Evolutionary conservation across 2,797 vertebrate species (phyloP).

Genomic region (Neoniphon sammara): DNA sequence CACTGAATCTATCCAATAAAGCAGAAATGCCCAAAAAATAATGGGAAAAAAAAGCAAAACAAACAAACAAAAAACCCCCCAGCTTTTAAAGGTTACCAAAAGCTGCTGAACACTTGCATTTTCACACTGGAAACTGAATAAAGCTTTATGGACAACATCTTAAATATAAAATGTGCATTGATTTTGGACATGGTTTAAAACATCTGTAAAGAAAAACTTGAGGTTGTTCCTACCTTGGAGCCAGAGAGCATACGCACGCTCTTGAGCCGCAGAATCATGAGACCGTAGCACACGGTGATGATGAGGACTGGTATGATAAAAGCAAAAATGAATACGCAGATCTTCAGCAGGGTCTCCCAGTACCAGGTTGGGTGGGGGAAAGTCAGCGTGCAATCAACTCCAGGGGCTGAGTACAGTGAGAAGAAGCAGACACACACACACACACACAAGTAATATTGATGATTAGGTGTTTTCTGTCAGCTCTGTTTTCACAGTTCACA

Average conservation of each 20-base stretch:
- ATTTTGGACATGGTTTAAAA: background rate
- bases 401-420: constrained; percentile 62
- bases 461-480: background rate
- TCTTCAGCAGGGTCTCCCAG: constrained; percentile 98
- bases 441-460: background rate
- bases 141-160: background rate
- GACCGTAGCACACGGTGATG: constrained; percentile 96
- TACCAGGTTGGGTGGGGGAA: constrained; percentile 98
- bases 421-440: background rate
- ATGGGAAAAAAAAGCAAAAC: background rate
- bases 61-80: too few species aligned
- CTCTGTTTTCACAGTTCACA: background rate
- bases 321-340: constrained; percentile 99
- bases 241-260: constrained; percentile 98
- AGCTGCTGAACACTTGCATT: background rate
- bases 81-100: background rate
- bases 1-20: too few species aligned
- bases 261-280: constrained; percentile 98
- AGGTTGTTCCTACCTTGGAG: constrained; percentile 83
- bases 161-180: background rate
- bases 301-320: constrained; percentile 99
- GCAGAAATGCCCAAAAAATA: too few species aligned
- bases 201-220: background rate
- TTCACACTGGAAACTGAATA: constrained; percentile 3
- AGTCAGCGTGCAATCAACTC: constrained; percentile 90